Evolutionary conservation across 2,797 vertebrate species (phyloP).

Genomic region (Odontamblyopus lacepedii): DNA sequence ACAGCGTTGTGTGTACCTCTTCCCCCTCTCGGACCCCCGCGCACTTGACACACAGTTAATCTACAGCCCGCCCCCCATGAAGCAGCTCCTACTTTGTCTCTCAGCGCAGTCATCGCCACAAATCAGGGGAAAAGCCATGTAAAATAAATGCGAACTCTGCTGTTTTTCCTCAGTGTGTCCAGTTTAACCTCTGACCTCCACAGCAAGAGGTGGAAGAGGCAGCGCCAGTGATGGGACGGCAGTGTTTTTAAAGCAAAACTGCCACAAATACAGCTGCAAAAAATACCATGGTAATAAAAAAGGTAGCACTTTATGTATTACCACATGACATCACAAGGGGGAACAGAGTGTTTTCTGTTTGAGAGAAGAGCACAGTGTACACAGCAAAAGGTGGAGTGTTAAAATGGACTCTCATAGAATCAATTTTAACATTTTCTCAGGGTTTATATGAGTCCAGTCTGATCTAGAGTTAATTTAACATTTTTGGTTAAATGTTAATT

Average conservation of each 20-base stretch:
- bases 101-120: constrained; percentile 36
- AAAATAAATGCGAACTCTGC: constrained; percentile 14
- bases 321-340: too few species aligned
- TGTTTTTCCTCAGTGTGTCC: constrained; percentile 27
- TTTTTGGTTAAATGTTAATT: too few species aligned
- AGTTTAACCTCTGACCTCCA: neutral
- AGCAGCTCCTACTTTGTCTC: constrained; percentile 33
- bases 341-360: too few species aligned
- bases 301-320: too few species aligned
- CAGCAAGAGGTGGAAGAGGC: neutral
- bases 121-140: constrained; percentile 27
- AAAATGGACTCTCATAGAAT: too few species aligned
- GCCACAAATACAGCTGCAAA: constrained; percentile 9
- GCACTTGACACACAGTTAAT: constrained; percentile 50
- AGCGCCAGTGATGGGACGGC: too few species aligned
- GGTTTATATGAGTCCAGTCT: too few species aligned
- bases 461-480: too few species aligned
- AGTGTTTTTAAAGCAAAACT: neutral
- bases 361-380: too few species aligned
- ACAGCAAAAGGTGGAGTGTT: too few species aligned
- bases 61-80: constrained; percentile 24
- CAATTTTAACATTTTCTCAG: too few species aligned
- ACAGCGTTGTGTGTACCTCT: constrained; percentile 15
- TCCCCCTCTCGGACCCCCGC: constrained; percentile 17
- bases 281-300: too few species aligned